phyloP scores from a whole-genome alignment of 2,797 vertebrate genomes.

The Leucoraja ocellata region DNA sequence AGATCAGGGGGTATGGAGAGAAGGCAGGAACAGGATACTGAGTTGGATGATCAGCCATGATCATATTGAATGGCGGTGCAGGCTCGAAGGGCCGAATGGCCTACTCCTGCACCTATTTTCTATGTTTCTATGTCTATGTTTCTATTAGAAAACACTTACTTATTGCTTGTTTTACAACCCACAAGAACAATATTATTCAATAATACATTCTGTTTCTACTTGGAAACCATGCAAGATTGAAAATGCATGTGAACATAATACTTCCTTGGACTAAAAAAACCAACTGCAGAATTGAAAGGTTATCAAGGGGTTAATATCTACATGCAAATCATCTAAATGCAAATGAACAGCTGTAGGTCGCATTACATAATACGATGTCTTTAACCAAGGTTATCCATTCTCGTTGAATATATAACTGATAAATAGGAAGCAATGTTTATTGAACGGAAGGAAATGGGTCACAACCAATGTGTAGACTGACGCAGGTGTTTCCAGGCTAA shows the following conservation, averaged over 20 bases:
- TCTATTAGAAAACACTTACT: not conserved
- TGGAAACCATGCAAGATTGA: not conserved
- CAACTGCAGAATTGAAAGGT: not conserved
- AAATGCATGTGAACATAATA: not conserved
- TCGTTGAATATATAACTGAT: not conserved
- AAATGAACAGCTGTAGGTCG: not conserved
- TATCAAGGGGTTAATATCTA: not conserved
- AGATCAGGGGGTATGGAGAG: too few species aligned
- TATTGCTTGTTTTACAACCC: not conserved
- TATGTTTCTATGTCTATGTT: too few species aligned
- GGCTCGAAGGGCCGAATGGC: too few species aligned
- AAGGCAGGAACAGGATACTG: too few species aligned
- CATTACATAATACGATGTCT: not conserved
- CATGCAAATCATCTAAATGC: not conserved
- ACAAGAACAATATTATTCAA: too few species aligned
- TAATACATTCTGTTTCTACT: not conserved
- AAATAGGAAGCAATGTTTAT: not conserved
- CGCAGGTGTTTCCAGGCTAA: not conserved
- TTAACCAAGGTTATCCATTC: not conserved
- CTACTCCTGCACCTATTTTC: too few species aligned
- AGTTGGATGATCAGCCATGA: too few species aligned
- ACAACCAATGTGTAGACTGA: not conserved
- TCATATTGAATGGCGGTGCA: too few species aligned
- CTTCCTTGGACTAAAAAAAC: not conserved
- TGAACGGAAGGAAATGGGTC: not conserved